These are phyloP conservation scores for Lucilia sericata DNA, from an alignment of 1,140 invertebrate species.

Conservation along the genomic window DNA sequence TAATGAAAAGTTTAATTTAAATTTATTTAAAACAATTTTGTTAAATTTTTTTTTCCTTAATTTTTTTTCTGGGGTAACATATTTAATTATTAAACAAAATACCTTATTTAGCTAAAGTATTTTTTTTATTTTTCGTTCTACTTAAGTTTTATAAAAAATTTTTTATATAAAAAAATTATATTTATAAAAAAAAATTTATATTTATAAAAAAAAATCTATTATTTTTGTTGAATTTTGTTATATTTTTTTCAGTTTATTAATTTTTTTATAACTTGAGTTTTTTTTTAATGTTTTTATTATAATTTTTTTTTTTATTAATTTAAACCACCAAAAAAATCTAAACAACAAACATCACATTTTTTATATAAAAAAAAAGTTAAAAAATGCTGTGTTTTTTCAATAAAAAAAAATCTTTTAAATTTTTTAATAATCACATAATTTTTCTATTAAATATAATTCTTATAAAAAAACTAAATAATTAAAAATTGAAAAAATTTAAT, in stretches of 20 bases:
- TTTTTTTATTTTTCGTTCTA: background rate
- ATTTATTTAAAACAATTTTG: slow-evolving; percentile 35
- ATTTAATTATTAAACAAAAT: background rate
- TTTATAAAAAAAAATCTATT: slow-evolving; percentile 44
- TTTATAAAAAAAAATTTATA: slow-evolving; percentile 25
- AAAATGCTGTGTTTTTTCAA: slow-evolving; percentile 48
- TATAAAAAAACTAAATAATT: background rate
- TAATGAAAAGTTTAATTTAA: slow-evolving; percentile 12
- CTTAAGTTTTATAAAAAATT: slow-evolving; percentile 19
- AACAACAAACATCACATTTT: slow-evolving; percentile 46
- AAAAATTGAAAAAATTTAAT: background rate
- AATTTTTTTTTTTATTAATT: slow-evolving; percentile 53
- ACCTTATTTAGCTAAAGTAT: slow-evolving; percentile 39
- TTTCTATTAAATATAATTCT: slow-evolving; percentile 11
- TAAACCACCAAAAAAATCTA: slow-evolving; percentile 40
- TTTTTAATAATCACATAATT: slow-evolving; percentile 35
- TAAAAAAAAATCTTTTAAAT: slow-evolving; percentile 43
- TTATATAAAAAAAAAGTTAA: slow-evolving; percentile 18
- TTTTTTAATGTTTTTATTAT: slow-evolving; percentile 30
- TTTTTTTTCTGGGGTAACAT: slow-evolving; percentile 36
- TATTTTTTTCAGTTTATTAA: slow-evolving; percentile 28
- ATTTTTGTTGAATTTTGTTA: slow-evolving; percentile 48
- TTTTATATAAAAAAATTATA: no score
- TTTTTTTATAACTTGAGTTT: slow-evolving; percentile 27
- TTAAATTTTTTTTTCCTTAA: slow-evolving; percentile 42